Percentiles rank a stretch among this genome's conserved stretches.
Evolutionary conservation across 2,888 invertebrate species (phyloP).

Genomic region (Emmelina monodactyla): DNA sequence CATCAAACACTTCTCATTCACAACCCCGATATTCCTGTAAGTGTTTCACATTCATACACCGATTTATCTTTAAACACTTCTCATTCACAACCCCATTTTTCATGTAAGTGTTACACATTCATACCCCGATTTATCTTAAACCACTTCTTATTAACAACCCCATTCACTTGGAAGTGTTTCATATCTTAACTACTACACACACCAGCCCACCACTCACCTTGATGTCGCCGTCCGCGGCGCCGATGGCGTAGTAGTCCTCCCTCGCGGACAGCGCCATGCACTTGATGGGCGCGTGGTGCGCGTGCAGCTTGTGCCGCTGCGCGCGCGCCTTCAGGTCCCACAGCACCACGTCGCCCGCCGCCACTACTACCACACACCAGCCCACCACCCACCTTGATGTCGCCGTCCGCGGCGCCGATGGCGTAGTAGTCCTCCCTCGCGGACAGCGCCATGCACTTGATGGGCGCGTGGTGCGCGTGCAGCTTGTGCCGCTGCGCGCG

Average conservation of each 20-base stretch:
- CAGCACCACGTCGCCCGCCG: constrained; percentile 95
- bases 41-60: too few relatives aligned
- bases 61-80: too few relatives aligned
- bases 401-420: constrained; percentile 92
- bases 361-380: too few relatives aligned
- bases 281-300: constrained; percentile 94
- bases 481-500: constrained; percentile 84
- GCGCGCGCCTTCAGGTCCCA: constrained; percentile 94
- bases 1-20: too few relatives aligned
- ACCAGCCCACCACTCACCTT: too few relatives aligned
- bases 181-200: too few relatives aligned
- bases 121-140: too few relatives aligned
- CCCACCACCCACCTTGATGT: constrained; percentile 93
- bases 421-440: constrained; percentile 96
- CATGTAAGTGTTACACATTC: too few relatives aligned
- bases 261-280: constrained; percentile 93
- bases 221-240: constrained; percentile 91
- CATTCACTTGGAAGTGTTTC: too few relatives aligned
- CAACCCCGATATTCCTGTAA: too few relatives aligned
- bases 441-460: constrained; percentile 94
- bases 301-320: constrained; percentile 81
- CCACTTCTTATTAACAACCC: too few relatives aligned
- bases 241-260: constrained; percentile 96
- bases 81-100: too few relatives aligned
- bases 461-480: constrained; percentile 90